These are phyloP conservation scores for Sarcophaga bullata DNA, from an alignment of 1,140 invertebrate genomes.

Conservation along the genomic window DNA sequence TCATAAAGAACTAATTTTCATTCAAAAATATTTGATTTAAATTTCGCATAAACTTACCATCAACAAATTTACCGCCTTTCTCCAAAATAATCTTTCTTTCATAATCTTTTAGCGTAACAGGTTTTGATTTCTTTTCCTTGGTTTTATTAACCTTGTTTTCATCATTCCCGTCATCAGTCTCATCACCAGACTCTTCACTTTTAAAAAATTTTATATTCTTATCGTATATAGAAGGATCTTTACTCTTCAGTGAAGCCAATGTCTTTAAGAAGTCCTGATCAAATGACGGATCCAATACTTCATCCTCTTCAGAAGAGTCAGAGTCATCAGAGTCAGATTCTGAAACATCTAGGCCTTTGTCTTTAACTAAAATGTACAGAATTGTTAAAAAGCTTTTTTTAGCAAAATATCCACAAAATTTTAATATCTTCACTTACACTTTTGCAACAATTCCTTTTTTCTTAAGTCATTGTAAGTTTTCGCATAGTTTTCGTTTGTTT, in stretches of 20 bases:
- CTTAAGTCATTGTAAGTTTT: conserved; percentile 83
- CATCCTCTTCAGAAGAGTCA: conserved; percentile 67
- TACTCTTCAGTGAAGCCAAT: conserved; percentile 84
- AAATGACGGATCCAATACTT: conserved; percentile 71
- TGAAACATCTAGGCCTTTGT: conserved; percentile 74
- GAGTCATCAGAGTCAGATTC: conserved; percentile 64
- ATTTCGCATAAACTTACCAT: conserved; percentile 50
- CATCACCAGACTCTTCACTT: conserved; percentile 48
- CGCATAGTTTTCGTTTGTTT: conserved; percentile 83
- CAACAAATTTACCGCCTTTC: conserved; percentile 72
- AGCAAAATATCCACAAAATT: neutral
- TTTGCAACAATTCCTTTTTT: conserved; percentile 85
- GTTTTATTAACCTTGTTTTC: conserved; percentile 58
- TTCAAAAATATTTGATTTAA: no score
- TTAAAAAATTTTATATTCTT: conserved; percentile 79
- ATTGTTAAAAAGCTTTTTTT: neutral
- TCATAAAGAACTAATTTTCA: no score
- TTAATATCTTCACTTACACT: conserved; percentile 77
- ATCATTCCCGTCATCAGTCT: conserved; percentile 50
- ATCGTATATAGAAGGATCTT: conserved; percentile 90
- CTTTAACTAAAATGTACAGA: conserved; percentile 72
- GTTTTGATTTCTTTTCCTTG: conserved; percentile 68
- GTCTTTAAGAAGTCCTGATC: conserved; percentile 90
- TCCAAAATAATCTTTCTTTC: conserved; percentile 81
- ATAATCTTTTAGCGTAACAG: conserved; percentile 81